Conservation (phyloP, 2,888 invertebrate species). For the Muschampia plurimacula region DNA sequence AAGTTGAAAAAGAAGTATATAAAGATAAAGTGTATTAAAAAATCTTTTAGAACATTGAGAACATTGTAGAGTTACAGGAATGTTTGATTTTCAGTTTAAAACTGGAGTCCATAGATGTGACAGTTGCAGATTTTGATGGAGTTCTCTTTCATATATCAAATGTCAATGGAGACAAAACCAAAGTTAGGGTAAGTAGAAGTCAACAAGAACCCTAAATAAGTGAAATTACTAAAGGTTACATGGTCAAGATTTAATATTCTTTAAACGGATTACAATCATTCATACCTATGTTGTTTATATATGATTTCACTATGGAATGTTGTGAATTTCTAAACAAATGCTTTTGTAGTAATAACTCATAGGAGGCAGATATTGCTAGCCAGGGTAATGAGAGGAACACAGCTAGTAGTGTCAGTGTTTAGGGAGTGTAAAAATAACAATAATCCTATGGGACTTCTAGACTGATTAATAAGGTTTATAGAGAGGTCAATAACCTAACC, state of each 20-base stretch:
- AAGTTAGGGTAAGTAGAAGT: constrained; percentile 93
- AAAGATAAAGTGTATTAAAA: too few relatives aligned
- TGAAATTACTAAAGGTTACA: neutral
- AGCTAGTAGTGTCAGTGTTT: too few relatives aligned
- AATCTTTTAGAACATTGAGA: too few relatives aligned
- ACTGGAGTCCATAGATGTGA: constrained; percentile 97
- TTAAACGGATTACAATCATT: neutral
- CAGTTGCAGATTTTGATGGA: constrained; percentile 99
- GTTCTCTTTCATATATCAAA: constrained; percentile 99
- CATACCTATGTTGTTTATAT: neutral
- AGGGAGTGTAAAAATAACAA: too few relatives aligned
- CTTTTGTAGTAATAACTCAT: neutral
- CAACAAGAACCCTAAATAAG: neutral
- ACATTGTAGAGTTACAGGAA: neutral
- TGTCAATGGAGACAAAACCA: constrained; percentile 97
- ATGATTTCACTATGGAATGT: neutral
- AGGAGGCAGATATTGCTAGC: neutral
- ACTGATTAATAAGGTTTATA: too few relatives aligned
- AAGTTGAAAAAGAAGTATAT: too few relatives aligned
- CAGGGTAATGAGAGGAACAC: too few relatives aligned
- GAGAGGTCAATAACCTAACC: too few relatives aligned
- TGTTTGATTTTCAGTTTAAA: constrained; percentile 90
- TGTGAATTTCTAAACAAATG: neutral
- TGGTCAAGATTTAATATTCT: neutral
- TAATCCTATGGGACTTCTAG: too few relatives aligned